A percentile compares a stretch with the other conserved stretches of the same genome.
These are phyloP conservation scores for Hepsetus odoe DNA, from an alignment of 2,113 vertebrate species.

Conservation along the genomic window DNA sequence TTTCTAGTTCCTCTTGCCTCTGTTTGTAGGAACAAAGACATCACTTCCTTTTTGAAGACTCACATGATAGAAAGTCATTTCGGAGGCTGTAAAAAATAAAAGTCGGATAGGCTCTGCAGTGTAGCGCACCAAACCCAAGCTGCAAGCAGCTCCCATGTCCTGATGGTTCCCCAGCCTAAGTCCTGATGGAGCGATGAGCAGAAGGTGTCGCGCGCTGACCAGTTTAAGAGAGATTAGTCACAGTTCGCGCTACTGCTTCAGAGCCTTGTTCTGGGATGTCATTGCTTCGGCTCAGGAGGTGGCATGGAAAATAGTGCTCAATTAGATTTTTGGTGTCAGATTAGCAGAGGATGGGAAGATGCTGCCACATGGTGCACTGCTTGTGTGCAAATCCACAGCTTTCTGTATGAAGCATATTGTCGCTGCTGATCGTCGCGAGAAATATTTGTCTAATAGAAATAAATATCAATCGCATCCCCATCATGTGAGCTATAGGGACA, in stretches of 20 bases:
- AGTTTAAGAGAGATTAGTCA: constrained; percentile 42
- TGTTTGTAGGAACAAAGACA: constrained; percentile 30
- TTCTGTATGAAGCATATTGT: background rate
- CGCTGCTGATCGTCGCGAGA: background rate
- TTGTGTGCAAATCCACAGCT: background rate
- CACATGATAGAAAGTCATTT: constrained; percentile 18
- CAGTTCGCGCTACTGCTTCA: constrained; percentile 5
- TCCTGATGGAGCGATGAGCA: constrained; percentile 13
- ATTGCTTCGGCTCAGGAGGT: constrained; percentile 8
- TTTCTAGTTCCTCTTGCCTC: background rate
- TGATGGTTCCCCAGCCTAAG: background rate
- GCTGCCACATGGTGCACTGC: background rate
- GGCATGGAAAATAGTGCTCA: background rate
- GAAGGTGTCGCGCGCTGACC: constrained; percentile 6
- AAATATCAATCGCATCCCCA: too few species aligned
- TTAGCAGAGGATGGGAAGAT: constrained; percentile 15
- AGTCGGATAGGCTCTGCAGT: constrained; percentile 4
- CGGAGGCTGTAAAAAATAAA: constrained; percentile 24
- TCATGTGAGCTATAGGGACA: too few species aligned
- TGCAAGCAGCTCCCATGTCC: constrained; percentile 24
- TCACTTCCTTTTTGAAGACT: constrained; percentile 21
- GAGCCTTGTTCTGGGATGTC: constrained; percentile 28
- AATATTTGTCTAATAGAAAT: too few species aligned
- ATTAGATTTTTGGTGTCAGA: constrained; percentile 13
- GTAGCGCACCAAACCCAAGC: constrained; percentile 36